Evolutionary conservation across 2,797 vertebrate genomes (phyloP), one percentile per base, ranked within the genome.

Genomic region (Peromyscus nudipes): DNA sequence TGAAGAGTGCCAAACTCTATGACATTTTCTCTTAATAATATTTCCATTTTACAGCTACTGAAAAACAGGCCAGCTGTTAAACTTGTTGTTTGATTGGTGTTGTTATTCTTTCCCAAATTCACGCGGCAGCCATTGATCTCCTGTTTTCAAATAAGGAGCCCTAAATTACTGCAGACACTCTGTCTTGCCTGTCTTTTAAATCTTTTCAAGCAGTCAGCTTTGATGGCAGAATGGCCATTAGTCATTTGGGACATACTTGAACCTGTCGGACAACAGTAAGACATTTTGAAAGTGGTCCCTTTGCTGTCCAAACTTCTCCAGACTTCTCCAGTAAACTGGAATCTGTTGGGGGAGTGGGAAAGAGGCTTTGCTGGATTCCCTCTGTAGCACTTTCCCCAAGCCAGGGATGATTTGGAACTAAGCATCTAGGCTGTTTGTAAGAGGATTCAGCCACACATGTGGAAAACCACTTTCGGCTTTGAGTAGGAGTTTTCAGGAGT

Each of bases 41-140:
- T 71, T 97, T 98, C 60, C 49, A 65, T 96, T 97, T 97, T 82
- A 89, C 82, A 60, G 31, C 73, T 97, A 93, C 25, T 49, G 67
- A 86, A 97, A 96, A 97, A 19, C 43, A 94, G 83, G 67, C 83
- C 95, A 97, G 96, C 95, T 95, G 89, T 96, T 97, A 89, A 84
- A 43, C 12, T 85, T 95, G 67, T 89, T 94, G 65, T 90, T 23
- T 52, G 25, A 21, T 43, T 65, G 29, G 3, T 82, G 16, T 85
- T 97, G 89, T 93, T 95, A 82, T 77, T 95, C 69, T 96, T 97
- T 95, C 40, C 92, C 76, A 94, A 89, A 95, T 97, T 97, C 96
- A 95, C 81, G 86, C n/a, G 46, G 29, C 14, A 95, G 49, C 52
- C 91, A 87, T 57, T 93, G 91, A 96, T 95, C 40, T 86, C 43